Percentiles rank a stretch among this genome's conserved stretches.
These are phyloP conservation scores for Micromussa lordhowensis DNA, from an alignment of 92 coral and sea anemone species.

Conservation along the genomic window DNA sequence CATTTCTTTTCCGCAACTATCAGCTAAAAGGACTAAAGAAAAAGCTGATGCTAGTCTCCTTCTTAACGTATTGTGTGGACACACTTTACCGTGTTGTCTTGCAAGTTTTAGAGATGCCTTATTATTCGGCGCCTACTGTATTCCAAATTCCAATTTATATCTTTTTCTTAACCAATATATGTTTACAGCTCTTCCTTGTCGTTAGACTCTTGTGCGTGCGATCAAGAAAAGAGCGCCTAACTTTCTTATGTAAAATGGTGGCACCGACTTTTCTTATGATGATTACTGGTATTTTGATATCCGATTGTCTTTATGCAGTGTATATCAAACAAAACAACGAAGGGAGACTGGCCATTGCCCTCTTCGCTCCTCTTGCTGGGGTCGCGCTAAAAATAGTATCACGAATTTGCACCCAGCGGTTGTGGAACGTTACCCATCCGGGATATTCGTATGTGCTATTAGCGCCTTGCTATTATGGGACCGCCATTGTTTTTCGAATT, in stretches of 20 bases:
- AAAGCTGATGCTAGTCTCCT: neutral
- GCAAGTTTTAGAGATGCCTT: neutral
- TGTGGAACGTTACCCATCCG: constrained; percentile 18
- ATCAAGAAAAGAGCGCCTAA: neutral
- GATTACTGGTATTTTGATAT: neutral
- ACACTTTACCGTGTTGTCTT: neutral
- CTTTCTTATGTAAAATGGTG: neutral
- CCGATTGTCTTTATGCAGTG: neutral
- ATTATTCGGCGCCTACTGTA: neutral
- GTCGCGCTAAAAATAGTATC: neutral
- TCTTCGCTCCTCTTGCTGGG: constrained; percentile 13
- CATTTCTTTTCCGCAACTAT: neutral
- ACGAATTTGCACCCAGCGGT: constrained; percentile 12
- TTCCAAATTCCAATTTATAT: neutral
- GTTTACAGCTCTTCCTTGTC: neutral
- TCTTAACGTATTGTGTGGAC: neutral
- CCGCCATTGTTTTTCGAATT: constrained; percentile 15
- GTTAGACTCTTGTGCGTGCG: neutral
- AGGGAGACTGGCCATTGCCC: constrained; percentile 10
- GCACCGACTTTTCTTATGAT: too few species aligned
- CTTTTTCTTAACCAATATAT: neutral
- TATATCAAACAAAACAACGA: neutral
- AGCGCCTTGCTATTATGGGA: constrained; percentile 6
- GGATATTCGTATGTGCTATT: constrained; percentile 25
- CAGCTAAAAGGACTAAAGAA: neutral